phyloP scores from a whole-genome alignment of 2,113 vertebrate genomes.

The Montifringilla adamsi region DNA sequence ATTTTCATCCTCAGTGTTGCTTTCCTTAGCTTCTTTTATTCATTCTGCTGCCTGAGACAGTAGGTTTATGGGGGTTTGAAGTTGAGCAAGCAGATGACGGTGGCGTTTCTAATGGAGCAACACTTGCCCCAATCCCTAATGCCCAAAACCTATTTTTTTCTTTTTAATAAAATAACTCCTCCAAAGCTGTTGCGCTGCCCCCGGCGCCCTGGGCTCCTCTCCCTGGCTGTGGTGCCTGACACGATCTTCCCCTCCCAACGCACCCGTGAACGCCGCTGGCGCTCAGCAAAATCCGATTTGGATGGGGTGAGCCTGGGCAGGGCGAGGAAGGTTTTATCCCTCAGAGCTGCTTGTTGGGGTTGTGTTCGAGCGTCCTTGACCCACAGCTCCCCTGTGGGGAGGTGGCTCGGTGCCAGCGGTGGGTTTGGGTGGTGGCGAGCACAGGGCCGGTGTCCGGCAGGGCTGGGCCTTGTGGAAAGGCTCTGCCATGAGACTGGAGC shows the following conservation, averaged over 20 bases:
- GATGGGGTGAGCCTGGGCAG: background rate
- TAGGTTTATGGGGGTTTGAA: fast-evolving
- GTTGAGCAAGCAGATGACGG: background rate
- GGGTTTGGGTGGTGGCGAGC: background rate
- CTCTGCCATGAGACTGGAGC: no score
- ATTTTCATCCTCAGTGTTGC: fast-evolving
- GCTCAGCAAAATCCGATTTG: background rate
- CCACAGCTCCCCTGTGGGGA: background rate
- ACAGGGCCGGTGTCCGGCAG: fast-evolving
- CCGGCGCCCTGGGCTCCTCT: fast-evolving
- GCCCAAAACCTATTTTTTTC: background rate
- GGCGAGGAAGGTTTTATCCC: background rate
- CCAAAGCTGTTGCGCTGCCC: background rate
- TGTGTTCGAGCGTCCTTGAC: background rate
- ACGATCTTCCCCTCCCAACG: background rate
- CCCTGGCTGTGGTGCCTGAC: background rate
- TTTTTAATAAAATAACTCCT: background rate
- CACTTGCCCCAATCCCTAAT: fast-evolving
- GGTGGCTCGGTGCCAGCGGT: background rate
- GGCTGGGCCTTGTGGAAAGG: background rate
- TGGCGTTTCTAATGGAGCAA: fast-evolving
- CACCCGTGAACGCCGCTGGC: background rate
- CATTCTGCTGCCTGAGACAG: fast-evolving
- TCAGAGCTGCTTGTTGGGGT: background rate
- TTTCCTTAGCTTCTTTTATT: background rate